These are phyloP conservation scores for Callospermophilus lateralis DNA, from an alignment of 2,113 vertebrate species.

Conservation along the genomic window DNA sequence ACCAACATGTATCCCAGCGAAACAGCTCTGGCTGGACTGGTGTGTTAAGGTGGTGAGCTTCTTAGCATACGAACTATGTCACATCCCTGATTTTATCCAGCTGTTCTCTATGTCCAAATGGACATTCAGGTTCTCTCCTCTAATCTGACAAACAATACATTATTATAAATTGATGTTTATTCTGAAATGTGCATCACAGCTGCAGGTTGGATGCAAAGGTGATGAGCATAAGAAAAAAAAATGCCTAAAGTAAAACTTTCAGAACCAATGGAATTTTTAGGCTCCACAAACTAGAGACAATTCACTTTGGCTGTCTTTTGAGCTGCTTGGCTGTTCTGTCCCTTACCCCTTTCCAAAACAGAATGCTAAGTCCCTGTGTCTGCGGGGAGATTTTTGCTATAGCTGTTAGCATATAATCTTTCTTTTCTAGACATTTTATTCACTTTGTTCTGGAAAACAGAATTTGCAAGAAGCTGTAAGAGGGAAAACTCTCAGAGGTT, in stretches of 20 bases:
- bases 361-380: constrained; percentile 28
- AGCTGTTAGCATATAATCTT: neutral
- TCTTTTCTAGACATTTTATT: neutral
- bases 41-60: neutral
- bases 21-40: neutral
- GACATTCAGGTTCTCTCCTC: constrained; percentile 3
- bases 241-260: neutral
- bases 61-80: constrained; percentile 24
- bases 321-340: neutral
- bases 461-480: neutral
- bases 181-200: constrained; percentile 58
- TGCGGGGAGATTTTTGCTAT: neutral
- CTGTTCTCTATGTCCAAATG: constrained; percentile 54
- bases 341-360: neutral
- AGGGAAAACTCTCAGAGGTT: neutral
- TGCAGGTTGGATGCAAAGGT: neutral
- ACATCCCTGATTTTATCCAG: constrained; percentile 61
- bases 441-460: neutral
- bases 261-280: neutral
- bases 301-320: neutral
- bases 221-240: neutral
- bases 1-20: neutral
- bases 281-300: neutral
- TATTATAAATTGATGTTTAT: constrained; percentile 40
- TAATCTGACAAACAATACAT: constrained; percentile 51